Conservation (phyloP, 37 sponge, comb jelly and placozoan species). For the Geodia barretti region DNA sequence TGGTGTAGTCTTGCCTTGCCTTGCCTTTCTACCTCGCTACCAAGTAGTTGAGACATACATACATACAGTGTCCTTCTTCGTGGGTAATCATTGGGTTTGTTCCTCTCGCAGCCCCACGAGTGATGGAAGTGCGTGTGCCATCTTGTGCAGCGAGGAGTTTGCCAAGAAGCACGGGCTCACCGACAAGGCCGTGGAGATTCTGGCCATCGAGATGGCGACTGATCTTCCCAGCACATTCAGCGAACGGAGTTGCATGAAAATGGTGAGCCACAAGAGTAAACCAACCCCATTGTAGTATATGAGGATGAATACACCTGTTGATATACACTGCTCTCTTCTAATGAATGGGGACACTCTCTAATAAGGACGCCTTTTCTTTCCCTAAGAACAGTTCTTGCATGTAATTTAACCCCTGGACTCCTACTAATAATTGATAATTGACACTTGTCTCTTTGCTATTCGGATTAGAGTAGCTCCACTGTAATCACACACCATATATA, state of each 20-base stretch:
- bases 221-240: conserved; percentile 91
- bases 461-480: no score
- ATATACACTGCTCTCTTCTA: no score
- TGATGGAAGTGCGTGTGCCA: conserved; percentile 89
- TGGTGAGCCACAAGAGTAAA: conserved; percentile 64
- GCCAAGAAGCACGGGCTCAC: conserved; percentile 64
- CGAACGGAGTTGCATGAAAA: conserved; percentile 85
- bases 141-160: conserved; percentile 90
- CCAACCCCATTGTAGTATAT: not conserved
- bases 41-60: not conserved
- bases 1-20: no score
- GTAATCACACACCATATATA: no score
- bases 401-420: no score
- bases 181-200: conserved; percentile 85
- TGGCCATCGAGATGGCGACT: conserved; percentile 92
- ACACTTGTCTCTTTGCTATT: no score
- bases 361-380: no score
- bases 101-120: conserved; percentile 81
- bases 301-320: no score
- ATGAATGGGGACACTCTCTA: no score
- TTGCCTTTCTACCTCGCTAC: not conserved
- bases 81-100: no score
- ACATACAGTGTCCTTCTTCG: conserved; percentile 7
- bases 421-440: no score
- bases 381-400: no score